Conservation (phyloP, 2,888 invertebrate species). For the Ormyrus nitidulus region DNA sequence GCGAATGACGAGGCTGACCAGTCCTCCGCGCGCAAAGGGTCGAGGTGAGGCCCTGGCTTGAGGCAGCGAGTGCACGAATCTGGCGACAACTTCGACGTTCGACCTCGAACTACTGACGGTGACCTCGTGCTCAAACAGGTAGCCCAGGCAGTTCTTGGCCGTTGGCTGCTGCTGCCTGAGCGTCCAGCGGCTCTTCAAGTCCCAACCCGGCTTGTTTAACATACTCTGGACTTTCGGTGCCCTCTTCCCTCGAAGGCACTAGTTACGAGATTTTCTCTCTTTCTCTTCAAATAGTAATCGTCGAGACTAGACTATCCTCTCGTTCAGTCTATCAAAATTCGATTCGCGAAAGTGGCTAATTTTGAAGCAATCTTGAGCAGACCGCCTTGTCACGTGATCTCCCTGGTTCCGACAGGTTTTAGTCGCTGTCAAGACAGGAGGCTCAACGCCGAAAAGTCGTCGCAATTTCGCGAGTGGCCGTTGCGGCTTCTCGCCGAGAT, state of each 20-base stretch:
- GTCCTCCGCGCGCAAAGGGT: conserved; percentile 62
- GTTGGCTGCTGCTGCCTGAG: conserved; percentile 55
- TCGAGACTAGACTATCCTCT: neutral
- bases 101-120: conserved; percentile 61
- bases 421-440: neutral
- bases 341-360: neutral
- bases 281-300: neutral
- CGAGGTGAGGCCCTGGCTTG: conserved; percentile 47
- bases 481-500: neutral
- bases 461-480: neutral
- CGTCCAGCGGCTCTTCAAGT: conserved; percentile 64
- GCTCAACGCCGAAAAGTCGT: conserved; percentile 4
- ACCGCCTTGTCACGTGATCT: too few relatives aligned
- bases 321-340: neutral
- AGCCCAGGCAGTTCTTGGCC: conserved; percentile 4
- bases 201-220: conserved; percentile 58
- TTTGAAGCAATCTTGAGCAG: conserved; percentile 9
- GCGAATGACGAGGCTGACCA: conserved; percentile 64
- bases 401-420: too few relatives aligned
- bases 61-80: conserved; percentile 65
- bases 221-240: conserved; percentile 11
- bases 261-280: neutral
- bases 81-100: conserved; percentile 65
- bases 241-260: too few relatives aligned
- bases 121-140: conserved; percentile 66